phyloP scores from a whole-genome alignment of 2,113 vertebrate genomes.

The Ciconia maguari region DNA sequence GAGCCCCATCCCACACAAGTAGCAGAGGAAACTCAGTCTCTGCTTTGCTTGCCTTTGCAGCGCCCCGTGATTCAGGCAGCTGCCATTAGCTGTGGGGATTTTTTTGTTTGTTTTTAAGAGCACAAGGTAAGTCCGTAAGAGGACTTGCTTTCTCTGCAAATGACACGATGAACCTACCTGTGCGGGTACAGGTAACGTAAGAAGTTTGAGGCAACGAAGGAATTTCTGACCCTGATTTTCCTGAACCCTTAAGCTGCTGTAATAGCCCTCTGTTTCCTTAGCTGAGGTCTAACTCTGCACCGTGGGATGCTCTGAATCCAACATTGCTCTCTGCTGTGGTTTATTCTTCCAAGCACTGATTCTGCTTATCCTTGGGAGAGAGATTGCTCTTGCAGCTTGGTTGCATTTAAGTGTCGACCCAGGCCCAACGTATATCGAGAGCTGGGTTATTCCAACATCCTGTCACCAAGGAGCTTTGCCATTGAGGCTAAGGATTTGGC shows the following conservation, averaged over 20 bases:
- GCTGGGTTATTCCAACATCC: background rate
- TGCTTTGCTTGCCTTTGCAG: background rate
- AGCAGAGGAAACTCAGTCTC: background rate
- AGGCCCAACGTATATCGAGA: background rate
- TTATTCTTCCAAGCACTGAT: background rate
- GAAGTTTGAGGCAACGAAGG: background rate
- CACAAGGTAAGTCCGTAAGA: background rate
- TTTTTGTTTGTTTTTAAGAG: background rate
- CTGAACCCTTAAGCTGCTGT: background rate
- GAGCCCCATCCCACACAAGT: fast-evolving
- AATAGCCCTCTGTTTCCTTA: background rate
- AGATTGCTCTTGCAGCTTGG: background rate
- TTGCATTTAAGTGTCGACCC: background rate
- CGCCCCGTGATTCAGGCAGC: background rate
- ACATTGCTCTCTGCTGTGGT: fast-evolving
- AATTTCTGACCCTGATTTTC: background rate
- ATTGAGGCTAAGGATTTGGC: background rate
- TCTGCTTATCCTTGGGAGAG: background rate
- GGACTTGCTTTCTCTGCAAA: background rate
- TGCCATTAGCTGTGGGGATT: background rate
- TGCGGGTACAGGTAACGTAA: background rate
- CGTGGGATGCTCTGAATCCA: background rate
- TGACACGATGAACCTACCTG: fast-evolving
- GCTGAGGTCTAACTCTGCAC: background rate
- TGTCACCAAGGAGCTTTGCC: background rate